Conservation (phyloP, 2,888 invertebrate genomes). For the Megastigmus dorsalis region DNA sequence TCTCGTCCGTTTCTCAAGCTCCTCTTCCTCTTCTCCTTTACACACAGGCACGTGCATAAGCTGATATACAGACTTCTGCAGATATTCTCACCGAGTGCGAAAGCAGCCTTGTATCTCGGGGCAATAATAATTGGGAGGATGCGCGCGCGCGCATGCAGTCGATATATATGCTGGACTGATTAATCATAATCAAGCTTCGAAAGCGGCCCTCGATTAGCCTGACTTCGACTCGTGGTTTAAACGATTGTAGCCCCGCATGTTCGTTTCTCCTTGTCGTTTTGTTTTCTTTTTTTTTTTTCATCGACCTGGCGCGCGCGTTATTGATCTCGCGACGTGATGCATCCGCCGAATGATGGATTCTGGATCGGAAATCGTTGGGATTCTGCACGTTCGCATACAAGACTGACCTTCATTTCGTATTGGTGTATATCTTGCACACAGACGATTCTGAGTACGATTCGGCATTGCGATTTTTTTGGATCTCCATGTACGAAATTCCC, state of each 20-base stretch:
- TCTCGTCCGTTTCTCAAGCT: constrained; percentile 40
- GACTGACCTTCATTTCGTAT: too few species aligned
- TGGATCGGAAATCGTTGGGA: not conserved
- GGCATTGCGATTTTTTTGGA: too few species aligned
- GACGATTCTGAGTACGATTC: too few species aligned
- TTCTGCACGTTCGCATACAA: too few species aligned
- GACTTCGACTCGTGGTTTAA: constrained; percentile 17
- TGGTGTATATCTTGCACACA: too few species aligned
- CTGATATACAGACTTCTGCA: too few species aligned
- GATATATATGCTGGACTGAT: constrained; percentile 39
- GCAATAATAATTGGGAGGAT: constrained; percentile 43
- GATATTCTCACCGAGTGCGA: not conserved
- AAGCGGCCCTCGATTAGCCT: constrained; percentile 39
- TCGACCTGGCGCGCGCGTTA: not conserved
- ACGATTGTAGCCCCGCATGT: not conserved
- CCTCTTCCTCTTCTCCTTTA: not conserved
- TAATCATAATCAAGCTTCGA: constrained; percentile 45
- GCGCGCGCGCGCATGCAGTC: not conserved
- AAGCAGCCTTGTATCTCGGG: not conserved
- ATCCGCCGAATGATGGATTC: constrained; percentile 18
- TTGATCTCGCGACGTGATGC: not conserved
- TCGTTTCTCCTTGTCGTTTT: too few species aligned
- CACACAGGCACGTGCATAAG: too few species aligned
- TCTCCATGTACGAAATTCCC: too few species aligned
- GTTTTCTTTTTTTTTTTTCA: not conserved